Base-by-base conservation (phyloP, 2,113 vertebrate genomes). In the Galemys pyrenaicus region DNA sequence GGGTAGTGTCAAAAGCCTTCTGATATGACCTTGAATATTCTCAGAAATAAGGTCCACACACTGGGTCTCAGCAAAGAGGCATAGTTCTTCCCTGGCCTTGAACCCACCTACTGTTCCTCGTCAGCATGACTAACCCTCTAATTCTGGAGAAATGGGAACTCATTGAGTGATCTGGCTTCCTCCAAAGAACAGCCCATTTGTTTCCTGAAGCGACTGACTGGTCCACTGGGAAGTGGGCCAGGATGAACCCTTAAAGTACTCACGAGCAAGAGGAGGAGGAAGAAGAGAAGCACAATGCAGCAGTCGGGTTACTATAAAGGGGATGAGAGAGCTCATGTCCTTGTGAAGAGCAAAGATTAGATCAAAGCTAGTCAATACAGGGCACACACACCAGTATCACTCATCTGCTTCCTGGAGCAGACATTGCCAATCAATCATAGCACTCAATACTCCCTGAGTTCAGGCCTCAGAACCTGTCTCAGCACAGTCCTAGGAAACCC, bases 221-320 rank as follows among this genome's bases (percentile, higher is more conserved):
- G 81, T 91, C 94, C 65, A 60, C 95, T 92, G 86, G 96, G 95
- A 95, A 96, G 75, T 30, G 41, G 86, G 95, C 94, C 97, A 97
- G 92, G 64, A 82, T 20, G 41, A 89, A 71, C 74, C 88, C 96
- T 95, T 97, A 94, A 95, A 87, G 94, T 79, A 10, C 54, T 95
- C 74, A 9, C 58, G 19, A 37, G 68, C 49, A 79, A 81, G 74
- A 90, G 28, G 30, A 90, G 30, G 32, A 92, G 91, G 82, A 82
- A 71, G 71, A 71, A 68, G 41, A 84, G 73, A 89, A 65, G 51
- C 37, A 70, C 74, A 64, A 16, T 2, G 77, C 30, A 86, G 39
- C 39, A 37, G 56, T 49, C 20, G 79, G 74, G 46, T 9, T 49
- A 44, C 32, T 10, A 0, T 30, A 60, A 93, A 54, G 46, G 54